Evolutionary conservation across 2,797 vertebrate species (phyloP).

Genomic region (Microctenopoma steveboyesi): DNA sequence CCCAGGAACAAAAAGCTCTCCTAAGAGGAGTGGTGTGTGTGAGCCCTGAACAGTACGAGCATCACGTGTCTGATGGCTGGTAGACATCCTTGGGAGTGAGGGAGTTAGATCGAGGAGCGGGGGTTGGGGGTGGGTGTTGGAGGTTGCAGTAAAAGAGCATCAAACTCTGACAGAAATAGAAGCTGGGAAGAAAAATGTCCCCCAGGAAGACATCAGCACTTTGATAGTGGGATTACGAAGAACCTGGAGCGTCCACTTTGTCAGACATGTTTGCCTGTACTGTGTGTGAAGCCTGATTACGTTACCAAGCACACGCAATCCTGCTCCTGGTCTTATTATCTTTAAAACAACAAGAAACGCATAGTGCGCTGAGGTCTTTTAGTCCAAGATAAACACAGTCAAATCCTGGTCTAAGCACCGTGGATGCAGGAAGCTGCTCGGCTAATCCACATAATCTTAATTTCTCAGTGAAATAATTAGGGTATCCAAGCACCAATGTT

Average conservation of each 20-base stretch:
- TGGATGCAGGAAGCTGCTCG: constrained; percentile 12
- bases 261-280: background rate
- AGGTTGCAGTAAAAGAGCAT: background rate
- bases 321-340: constrained; percentile 14
- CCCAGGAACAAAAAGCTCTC: constrained; percentile 46
- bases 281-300: constrained; percentile 22
- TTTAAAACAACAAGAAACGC: constrained; percentile 24
- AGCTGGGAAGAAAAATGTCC: background rate
- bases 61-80: constrained; percentile 23
- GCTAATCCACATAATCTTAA: constrained; percentile 48
- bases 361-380: constrained; percentile 14
- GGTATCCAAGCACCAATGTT: constrained; percentile 24
- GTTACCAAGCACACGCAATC: background rate
- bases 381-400: constrained; percentile 35
- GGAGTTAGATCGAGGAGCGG: background rate
- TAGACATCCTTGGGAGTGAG: constrained; percentile 26
- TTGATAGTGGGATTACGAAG: background rate
- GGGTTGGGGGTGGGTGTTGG: too few species aligned
- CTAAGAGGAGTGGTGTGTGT: constrained; percentile 33
- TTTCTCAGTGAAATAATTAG: constrained; percentile 39
- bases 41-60: constrained; percentile 24
- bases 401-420: constrained; percentile 43
- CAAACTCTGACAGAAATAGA: constrained; percentile 7
- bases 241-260: background rate
- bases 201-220: background rate